These are phyloP conservation scores for Sphinx pinastri DNA, from an alignment of 2,888 invertebrate genomes.

Conservation along the genomic window DNA sequence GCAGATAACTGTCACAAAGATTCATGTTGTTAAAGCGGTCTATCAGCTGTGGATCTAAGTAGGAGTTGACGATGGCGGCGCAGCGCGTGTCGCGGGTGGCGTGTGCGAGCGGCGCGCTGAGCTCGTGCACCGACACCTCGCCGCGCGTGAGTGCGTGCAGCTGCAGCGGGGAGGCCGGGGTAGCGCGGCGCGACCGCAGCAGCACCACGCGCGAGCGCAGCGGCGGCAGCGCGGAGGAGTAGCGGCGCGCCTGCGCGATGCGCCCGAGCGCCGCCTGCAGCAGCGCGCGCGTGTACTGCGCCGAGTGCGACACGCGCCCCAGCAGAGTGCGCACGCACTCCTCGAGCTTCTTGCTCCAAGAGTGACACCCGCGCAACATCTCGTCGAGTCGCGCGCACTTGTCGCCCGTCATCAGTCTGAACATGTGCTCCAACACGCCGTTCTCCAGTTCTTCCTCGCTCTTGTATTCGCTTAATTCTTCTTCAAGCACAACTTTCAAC, in stretches of 20 bases:
- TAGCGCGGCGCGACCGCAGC: slow-evolving; percentile 39
- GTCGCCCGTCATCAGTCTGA: slow-evolving; percentile 32
- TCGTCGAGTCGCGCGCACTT: slow-evolving; percentile 35
- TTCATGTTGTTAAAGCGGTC: slow-evolving; percentile 46
- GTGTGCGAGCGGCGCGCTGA: slow-evolving; percentile 42
- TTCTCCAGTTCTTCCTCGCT: slow-evolving; percentile 53
- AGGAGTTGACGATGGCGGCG: slow-evolving; percentile 49
- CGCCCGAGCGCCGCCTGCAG: slow-evolving; percentile 52
- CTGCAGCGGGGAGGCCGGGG: slow-evolving; percentile 34
- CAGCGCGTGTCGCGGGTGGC: slow-evolving; percentile 46
- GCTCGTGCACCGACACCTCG: slow-evolving; percentile 38
- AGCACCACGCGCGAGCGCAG: slow-evolving; percentile 50
- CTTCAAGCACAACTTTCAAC: slow-evolving; percentile 43
- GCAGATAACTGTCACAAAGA: slow-evolving; percentile 45
- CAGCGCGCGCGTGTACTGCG: slow-evolving; percentile 55
- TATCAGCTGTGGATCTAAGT: slow-evolving; percentile 43
- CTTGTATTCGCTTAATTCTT: slow-evolving; percentile 43
- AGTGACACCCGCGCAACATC: slow-evolving; percentile 30
- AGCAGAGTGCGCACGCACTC: slow-evolving; percentile 49
- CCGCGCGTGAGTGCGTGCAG: slow-evolving; percentile 15
- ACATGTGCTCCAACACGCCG: slow-evolving; percentile 57
- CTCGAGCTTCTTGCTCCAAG: slow-evolving; percentile 50
- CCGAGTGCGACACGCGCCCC: slow-evolving; percentile 56
- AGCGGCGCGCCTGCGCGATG: slow-evolving; percentile 39
- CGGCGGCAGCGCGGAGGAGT: slow-evolving; percentile 34